Base-by-base conservation (phyloP, 2,797 vertebrate species). In the Poecilia velifera region DNA sequence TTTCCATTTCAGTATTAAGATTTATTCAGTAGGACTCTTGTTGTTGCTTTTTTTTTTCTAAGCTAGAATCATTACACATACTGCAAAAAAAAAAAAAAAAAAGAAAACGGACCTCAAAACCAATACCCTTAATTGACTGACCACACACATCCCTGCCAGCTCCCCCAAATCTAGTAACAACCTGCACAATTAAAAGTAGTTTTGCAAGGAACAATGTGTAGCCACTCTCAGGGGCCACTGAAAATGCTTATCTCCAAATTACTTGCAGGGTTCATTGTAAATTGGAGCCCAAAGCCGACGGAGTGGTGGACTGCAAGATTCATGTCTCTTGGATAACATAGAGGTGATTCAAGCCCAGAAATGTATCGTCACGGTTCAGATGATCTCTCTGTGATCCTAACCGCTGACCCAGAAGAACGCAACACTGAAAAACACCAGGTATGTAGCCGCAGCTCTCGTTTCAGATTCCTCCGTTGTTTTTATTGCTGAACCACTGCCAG, bases 351-450 rank as follows among this genome's bases (percentile, higher is more conserved):
- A 72, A 71, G 85, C 88, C 92, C 93, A 93, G 87, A 81, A 92
- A 93, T 90, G 87, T 89, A 76, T 92, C 86, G 91, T 93, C 90
- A 41, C 86, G 82, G 88, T 89, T 91, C 85, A 88, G 88, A 93
- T 92, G 90, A 91, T 91, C 88, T 89, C 83, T 73, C 68, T 72
- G 89, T 91, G 76, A 93, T 92, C 90, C 86, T 87, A 88, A 93
- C 86, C 74, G 91, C 94, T 95, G 93, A 95, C 92, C 92, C 83
- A 85, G 83, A 89, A 93, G 92, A 92, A 92, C 76, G 73, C 86
- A 88, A 88, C 88, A 83, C 82, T 92, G 93, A 89, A 92, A 88
- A 93, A 93, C 92, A 92, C 86, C 85, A 85, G 92, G 92, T 90
- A 88, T 86, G 81, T 81, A 80, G 88, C 87, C 80, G 4, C 85